Conservation (phyloP, 2,888 invertebrate genomes). For the Bimastos eiseni region DNA sequence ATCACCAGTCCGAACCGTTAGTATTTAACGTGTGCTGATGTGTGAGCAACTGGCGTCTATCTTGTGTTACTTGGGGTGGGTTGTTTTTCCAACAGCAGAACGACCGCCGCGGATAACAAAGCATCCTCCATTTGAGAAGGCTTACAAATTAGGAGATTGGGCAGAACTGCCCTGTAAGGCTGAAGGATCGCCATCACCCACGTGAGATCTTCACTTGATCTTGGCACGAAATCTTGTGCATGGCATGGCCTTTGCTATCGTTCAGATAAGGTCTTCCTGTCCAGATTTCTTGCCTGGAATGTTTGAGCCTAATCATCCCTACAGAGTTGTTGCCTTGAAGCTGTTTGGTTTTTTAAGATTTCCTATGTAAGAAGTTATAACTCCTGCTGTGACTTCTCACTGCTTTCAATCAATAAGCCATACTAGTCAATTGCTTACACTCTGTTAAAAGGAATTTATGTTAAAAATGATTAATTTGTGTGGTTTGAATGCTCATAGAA, state of each 20-base stretch:
- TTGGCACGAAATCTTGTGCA: neutral
- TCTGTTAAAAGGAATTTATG: neutral
- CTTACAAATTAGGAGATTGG: constrained; percentile 14
- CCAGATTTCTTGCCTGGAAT: neutral
- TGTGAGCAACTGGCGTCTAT: neutral
- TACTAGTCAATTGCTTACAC: neutral
- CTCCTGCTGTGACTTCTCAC: constrained; percentile 13
- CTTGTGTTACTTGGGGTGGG: constrained; percentile 13
- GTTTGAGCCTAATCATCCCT: neutral
- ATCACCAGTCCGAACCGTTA: neutral
- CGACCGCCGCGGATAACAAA: constrained; percentile 16
- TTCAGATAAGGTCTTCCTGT: constrained; percentile 13
- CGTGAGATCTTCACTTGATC: constrained; percentile 15
- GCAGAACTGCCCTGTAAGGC: neutral
- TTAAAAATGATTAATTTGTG: neutral
- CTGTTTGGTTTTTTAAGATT: neutral
- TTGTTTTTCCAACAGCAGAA: constrained; percentile 14
- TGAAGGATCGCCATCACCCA: neutral
- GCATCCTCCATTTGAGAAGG: neutral
- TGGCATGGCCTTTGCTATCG: neutral
- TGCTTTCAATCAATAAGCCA: neutral
- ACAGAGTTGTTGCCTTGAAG: neutral
- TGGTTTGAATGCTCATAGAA: constrained; percentile 8
- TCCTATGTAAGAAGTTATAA: neutral
- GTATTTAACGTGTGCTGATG: neutral